Evolutionary conservation across 1,140 invertebrate genomes (phyloP), one percentile per base, ranked within the genome.

Genomic region (Leptopilina clavipes): DNA sequence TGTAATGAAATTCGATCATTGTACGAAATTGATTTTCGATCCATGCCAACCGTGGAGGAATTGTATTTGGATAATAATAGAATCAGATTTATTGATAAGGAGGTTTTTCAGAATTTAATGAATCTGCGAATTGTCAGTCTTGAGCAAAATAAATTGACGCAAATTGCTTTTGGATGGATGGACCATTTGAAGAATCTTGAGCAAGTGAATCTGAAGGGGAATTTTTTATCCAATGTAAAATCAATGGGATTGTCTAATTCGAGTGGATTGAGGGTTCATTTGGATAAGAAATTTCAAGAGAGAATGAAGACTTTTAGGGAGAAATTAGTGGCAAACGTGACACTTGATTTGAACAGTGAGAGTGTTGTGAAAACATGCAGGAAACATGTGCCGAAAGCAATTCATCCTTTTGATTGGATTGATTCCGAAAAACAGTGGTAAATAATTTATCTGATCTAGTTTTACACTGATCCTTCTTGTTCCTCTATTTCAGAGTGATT

Each of bases 31-130:
- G 59, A 65, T 65, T 65, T 65, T n/a, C 0, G 3, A 8, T 37
- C 59, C 2, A 65, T 65, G 59, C 0, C 3, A 31, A n/a, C 59
- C 5, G 31, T 65, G 14, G 14, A 65, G 25, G 25, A 31, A 65
- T 65, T 65, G 14, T n/a, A 65, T 31, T 14, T 65, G 25, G 59
- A 65, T n/a, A 65, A 65, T 65, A 65, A 65, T n/a, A n/a, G 59
- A 25, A 65, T 65, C 12, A 65, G 25, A 22, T 37, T 37, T 22
- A 22, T 65, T 22, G 25, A 5, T n/a, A 8, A 17, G 25, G 25
- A 31, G 5, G 11, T 22, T 7, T 65, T 65, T 3, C 11, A 31
- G 12, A 65, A 65, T 65, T 65, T 65, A 22, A 6, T 14, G 2
- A 65, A 65, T 65, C n/a, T 65, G 14, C n/a, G 12, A 31, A 65